A percentile compares a stretch with the other conserved stretches of the same genome.
phyloP scores from a whole-genome alignment of 2,797 vertebrate genomes.

The Tragopan temminckii region DNA sequence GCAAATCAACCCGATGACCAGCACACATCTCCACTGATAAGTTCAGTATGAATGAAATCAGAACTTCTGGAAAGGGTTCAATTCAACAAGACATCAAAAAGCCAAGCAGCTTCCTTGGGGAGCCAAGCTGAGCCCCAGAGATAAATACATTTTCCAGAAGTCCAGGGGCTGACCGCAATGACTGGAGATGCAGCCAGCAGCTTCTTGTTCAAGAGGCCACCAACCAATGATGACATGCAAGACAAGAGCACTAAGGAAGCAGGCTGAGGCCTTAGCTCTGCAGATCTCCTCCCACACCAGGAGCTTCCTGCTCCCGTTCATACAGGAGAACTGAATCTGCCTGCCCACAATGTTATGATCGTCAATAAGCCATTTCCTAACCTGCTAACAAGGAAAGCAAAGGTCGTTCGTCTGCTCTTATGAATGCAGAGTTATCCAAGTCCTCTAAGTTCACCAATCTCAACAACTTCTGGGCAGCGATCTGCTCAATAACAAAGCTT shows the following conservation, averaged over 20 bases:
- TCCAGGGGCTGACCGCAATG: neutral
- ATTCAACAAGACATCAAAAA: neutral
- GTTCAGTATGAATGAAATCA: neutral
- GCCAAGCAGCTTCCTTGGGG: neutral
- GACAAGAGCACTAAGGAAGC: neutral
- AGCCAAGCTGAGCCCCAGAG: neutral
- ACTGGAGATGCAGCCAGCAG: neutral
- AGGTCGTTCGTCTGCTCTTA: neutral
- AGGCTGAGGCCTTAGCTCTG: neutral
- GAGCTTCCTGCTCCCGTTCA: neutral
- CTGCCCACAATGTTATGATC: neutral
- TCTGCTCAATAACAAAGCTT: neutral
- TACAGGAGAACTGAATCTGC: neutral
- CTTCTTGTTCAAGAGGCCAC: neutral
- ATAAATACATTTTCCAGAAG: neutral
- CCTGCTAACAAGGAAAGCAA: neutral
- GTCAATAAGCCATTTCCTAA: neutral
- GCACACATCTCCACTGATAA: neutral
- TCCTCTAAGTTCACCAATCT: neutral
- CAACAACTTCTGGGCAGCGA: neutral
- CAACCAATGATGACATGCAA: neutral
- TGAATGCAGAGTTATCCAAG: neutral
- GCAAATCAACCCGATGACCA: neutral
- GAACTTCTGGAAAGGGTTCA: neutral
- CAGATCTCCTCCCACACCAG: neutral